Evolutionary conservation across 2,797 vertebrate species (phyloP).

Genomic region (Dipus sagitta): DNA sequence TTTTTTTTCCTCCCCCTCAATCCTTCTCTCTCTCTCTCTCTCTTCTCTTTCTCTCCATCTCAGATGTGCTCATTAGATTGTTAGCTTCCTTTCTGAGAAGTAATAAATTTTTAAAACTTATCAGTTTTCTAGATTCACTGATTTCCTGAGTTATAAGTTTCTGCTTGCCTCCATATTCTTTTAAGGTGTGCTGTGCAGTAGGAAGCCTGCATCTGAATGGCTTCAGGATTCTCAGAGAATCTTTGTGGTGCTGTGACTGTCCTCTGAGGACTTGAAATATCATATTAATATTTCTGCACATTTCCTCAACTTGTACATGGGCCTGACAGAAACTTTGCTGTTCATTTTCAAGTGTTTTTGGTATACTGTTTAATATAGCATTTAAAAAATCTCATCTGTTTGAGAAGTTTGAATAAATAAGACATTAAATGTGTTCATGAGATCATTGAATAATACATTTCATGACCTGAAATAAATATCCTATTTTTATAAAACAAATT

Average conservation of each 20-base stretch:
- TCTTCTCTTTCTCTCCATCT: background rate
- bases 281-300: background rate
- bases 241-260: background rate
- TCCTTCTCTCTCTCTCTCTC: no score
- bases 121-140: background rate
- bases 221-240: background rate
- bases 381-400: background rate
- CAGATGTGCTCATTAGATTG: background rate
- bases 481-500: background rate
- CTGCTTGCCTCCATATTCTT: background rate
- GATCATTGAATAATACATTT: background rate
- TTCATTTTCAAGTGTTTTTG: background rate
- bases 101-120: background rate
- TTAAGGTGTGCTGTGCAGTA: background rate
- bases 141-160: background rate
- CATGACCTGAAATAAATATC: background rate
- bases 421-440: background rate
- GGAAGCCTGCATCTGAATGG: background rate
- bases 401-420: background rate
- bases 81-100: background rate
- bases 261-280: background rate
- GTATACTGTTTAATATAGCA: background rate
- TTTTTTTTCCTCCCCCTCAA: no score
- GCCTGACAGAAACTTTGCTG: background rate
- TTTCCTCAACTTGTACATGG: background rate